A percentile compares a stretch with the other conserved stretches of the same genome.
Conservation (phyloP, 2,888 invertebrate genomes). For the Scaeva pyrastri region DNA sequence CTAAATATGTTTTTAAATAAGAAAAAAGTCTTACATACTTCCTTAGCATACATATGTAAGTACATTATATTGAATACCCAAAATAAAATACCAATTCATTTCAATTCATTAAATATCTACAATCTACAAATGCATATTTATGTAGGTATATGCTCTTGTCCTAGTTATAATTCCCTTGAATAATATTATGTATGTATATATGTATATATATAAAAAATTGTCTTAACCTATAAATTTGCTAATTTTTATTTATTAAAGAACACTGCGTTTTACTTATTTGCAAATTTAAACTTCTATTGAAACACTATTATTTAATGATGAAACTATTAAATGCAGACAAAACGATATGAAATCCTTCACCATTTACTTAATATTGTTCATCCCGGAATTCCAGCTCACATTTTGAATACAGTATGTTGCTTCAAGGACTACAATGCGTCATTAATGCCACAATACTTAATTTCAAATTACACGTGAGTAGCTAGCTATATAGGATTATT, state of each 20-base stretch:
- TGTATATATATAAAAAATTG: too few relatives aligned
- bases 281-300: neutral
- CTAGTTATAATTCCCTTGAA: neutral
- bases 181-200: neutral
- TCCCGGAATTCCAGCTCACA: neutral
- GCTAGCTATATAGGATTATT: conserved; percentile 27
- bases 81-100: neutral
- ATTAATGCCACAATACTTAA: conserved; percentile 40
- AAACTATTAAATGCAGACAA: conserved; percentile 5
- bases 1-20: conserved; percentile 41
- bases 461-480: conserved; percentile 36
- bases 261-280: conserved; percentile 8
- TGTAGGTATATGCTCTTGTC: neutral
- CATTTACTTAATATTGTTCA: neutral
- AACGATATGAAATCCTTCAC: conserved; percentile 13
- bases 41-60: neutral
- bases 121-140: neutral
- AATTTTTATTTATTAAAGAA: conserved; percentile 2
- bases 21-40: conserved; percentile 57
- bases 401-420: conserved; percentile 6
- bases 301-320: neutral
- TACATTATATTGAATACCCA: neutral
- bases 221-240: conserved; percentile 7
- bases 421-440: conserved; percentile 5
- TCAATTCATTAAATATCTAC: neutral